A percentile compares a stretch with the other conserved stretches of the same genome.
Conservation (phyloP, 2,797 vertebrate species). For the Rhadinocentrus ornatus region DNA sequence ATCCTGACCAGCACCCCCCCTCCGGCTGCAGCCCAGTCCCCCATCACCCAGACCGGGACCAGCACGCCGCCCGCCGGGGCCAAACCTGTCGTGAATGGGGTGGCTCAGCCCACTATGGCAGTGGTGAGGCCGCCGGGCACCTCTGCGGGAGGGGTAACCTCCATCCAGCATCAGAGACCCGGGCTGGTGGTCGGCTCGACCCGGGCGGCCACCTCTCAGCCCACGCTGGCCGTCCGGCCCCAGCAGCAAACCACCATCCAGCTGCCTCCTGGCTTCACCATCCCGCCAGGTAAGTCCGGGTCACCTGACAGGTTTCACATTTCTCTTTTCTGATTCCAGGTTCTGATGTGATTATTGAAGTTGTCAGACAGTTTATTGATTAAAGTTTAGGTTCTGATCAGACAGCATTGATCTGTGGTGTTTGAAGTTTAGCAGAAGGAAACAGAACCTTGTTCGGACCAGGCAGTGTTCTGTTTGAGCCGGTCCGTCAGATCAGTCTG, state of each 20-base stretch:
- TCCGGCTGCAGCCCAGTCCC: constrained; percentile 50
- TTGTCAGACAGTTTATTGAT: too few species aligned
- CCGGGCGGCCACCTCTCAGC: constrained; percentile 82
- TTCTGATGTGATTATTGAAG: too few species aligned
- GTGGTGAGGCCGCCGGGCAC: constrained; percentile 71
- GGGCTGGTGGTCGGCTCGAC: constrained; percentile 70
- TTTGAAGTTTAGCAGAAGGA: too few species aligned
- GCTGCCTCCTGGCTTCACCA: constrained; percentile 88
- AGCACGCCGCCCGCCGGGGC: constrained; percentile 45
- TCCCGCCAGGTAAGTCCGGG: constrained; percentile 83
- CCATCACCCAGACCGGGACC: constrained; percentile 60
- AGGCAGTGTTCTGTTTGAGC: too few species aligned
- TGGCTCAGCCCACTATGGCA: constrained; percentile 61
- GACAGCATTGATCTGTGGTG: too few species aligned
- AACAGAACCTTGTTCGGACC: too few species aligned
- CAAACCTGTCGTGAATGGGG: constrained; percentile 77
- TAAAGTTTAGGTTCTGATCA: too few species aligned
- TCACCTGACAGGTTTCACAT: background rate
- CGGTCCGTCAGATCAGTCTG: too few species aligned
- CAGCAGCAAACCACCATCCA: constrained; percentile 89
- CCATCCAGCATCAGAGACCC: constrained; percentile 81
- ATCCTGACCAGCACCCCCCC: constrained; percentile 59
- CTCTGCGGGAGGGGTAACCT: constrained; percentile 58
- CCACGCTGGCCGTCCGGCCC: constrained; percentile 84
- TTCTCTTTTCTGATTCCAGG: too few species aligned